Percentiles rank a stretch among this genome's conserved stretches.
Conservation (phyloP, 1,140 invertebrate species). For the roundworm (Caenorhabditis elegans) region DNA sequence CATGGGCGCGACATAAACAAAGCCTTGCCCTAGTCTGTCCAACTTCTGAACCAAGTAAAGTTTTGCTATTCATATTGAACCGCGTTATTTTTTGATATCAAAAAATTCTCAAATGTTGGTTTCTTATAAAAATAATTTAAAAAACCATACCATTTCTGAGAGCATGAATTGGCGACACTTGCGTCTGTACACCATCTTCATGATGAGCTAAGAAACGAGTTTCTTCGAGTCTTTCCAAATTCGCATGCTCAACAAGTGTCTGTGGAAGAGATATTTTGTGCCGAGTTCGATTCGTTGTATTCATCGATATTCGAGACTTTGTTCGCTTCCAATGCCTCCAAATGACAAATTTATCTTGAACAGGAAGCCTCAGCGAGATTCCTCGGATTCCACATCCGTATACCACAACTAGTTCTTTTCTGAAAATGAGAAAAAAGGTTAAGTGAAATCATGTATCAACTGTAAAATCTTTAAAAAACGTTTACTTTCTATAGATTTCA, state of each 20-base stretch:
- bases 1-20: too few species aligned
- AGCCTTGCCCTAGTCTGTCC: too few species aligned
- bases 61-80: too few species aligned
- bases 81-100: too few species aligned
- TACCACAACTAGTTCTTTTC: slow-evolving; percentile 51
- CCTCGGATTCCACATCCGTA: slow-evolving; percentile 53
- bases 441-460: too few species aligned
- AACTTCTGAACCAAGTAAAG: too few species aligned
- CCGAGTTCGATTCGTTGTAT: background rate
- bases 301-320: background rate
- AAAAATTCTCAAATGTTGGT: too few species aligned
- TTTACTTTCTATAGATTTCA: too few species aligned
- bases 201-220: background rate
- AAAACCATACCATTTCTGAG: background rate
- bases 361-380: slow-evolving; percentile 47
- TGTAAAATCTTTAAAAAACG: too few species aligned
- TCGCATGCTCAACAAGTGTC: slow-evolving; percentile 9
- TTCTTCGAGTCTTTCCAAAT: background rate
- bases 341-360: slow-evolving; percentile 49
- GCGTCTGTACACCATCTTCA: background rate
- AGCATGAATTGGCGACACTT: background rate
- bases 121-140: too few species aligned
- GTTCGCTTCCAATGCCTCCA: slow-evolving; percentile 38
- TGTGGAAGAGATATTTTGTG: slow-evolving; percentile 12
- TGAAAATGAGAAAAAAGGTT: too few species aligned